phyloP scores from a whole-genome alignment of 2,888 invertebrate species.

The Oscheius sp. region DNA sequence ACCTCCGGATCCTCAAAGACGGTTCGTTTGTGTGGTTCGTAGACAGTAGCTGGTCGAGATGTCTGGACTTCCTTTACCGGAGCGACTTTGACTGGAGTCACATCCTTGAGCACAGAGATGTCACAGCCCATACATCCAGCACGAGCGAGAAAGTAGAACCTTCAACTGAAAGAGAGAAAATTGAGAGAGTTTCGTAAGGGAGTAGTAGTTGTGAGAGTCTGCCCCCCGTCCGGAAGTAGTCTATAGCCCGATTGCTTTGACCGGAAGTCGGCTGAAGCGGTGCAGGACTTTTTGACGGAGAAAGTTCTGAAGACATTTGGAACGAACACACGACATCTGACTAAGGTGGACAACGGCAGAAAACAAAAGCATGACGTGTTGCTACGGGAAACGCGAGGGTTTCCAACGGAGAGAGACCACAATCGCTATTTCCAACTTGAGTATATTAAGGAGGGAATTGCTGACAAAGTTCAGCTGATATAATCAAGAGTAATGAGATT shows the following conservation, averaged over 20 bases:
- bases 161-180: neutral
- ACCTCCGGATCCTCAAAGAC: neutral
- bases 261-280: constrained; percentile 19
- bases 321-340: constrained; percentile 1
- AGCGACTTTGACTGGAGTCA: constrained; percentile 15
- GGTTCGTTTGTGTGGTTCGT: neutral
- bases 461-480: too few relatives aligned
- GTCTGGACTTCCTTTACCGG: constrained; percentile 9
- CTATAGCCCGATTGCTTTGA: constrained; percentile 31
- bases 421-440: too few relatives aligned
- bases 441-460: too few relatives aligned
- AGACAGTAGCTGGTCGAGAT: neutral
- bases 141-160: neutral
- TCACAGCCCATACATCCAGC: constrained; percentile 36
- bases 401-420: too few relatives aligned
- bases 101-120: constrained; percentile 6
- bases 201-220: constrained; percentile 10
- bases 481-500: too few relatives aligned
- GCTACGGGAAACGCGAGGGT: constrained; percentile 22
- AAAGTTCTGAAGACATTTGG: neutral
- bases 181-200: neutral
- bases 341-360: constrained; percentile 9
- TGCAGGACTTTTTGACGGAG: constrained; percentile 25
- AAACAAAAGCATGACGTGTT: constrained; percentile 30
- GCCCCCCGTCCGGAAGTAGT: constrained; percentile 7